Percentiles rank a stretch among this genome's conserved stretches.
Conservation (phyloP, 2,113 vertebrate genomes). For the Festucalex cinctus region DNA sequence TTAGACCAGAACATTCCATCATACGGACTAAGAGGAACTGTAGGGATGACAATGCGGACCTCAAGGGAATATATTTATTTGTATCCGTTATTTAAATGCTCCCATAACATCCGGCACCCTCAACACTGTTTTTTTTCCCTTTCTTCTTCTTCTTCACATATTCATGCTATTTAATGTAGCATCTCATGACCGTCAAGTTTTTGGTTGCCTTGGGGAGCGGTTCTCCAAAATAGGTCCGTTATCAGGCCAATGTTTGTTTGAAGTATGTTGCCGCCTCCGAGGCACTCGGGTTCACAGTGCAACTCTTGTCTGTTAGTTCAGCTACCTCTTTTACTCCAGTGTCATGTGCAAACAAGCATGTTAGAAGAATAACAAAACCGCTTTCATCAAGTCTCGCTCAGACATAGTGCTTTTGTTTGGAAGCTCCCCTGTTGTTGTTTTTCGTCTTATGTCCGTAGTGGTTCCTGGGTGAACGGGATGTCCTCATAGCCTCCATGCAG, state of each 20-base stretch:
- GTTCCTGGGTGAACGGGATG: constrained; percentile 16
- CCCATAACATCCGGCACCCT: too few relatives aligned
- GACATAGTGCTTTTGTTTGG: constrained; percentile 66
- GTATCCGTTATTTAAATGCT: constrained; percentile 12
- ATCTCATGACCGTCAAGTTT: constrained; percentile 43
- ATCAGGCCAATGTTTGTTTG: constrained; percentile 32
- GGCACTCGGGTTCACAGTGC: constrained; percentile 37
- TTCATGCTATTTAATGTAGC: constrained; percentile 25
- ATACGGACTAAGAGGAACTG: constrained; percentile 31
- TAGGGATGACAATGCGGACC: constrained; percentile 44
- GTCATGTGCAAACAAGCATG: constrained; percentile 25
- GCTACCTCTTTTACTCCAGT: constrained; percentile 26
- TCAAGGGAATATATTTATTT: constrained; percentile 38
- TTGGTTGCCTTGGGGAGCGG: constrained; percentile 19
- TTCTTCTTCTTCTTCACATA: constrained; percentile 3
- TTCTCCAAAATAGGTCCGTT: constrained; percentile 41
- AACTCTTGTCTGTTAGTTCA: constrained; percentile 26
- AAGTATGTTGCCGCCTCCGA: constrained; percentile 31
- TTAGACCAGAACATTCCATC: constrained; percentile 50
- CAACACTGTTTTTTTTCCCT: background rate
- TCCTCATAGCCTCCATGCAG: constrained; percentile 52
- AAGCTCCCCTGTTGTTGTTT: constrained; percentile 27
- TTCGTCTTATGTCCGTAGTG: constrained; percentile 49
- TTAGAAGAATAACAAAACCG: constrained; percentile 1
- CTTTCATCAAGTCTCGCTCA: constrained; percentile 29